phyloP scores from a whole-genome alignment of 2,888 invertebrate genomes.

The Zelleria hepariella region DNA sequence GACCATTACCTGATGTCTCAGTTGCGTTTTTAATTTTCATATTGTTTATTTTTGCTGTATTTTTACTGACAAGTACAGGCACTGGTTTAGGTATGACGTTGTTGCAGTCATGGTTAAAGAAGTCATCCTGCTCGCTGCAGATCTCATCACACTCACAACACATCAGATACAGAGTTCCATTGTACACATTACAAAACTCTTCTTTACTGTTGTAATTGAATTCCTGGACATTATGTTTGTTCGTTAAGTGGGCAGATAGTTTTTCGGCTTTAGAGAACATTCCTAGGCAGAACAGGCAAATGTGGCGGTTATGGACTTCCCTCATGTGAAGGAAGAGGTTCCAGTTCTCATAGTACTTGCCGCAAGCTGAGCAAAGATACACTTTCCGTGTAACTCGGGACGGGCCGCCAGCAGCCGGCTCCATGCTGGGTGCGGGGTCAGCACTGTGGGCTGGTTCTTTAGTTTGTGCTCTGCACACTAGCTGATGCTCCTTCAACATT shows the following conservation, averaged over 20 bases:
- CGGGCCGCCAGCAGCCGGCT: conserved; percentile 44
- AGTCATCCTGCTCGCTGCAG: conserved; percentile 82
- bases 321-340: conserved; percentile 88
- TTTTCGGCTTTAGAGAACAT: conserved; percentile 87
- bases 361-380: conserved; percentile 86
- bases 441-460: conserved; percentile 55
- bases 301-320: conserved; percentile 84
- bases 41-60: conserved; percentile 45
- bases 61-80: conserved; percentile 63
- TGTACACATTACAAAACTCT: conserved; percentile 76
- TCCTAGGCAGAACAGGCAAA: conserved; percentile 87
- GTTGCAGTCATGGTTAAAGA: conserved; percentile 80
- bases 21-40: conserved; percentile 36
- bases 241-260: conserved; percentile 81
- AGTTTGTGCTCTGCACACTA: conserved; percentile 70
- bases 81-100: conserved; percentile 64
- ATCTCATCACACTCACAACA: conserved; percentile 87
- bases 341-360: conserved; percentile 89
- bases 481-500: conserved; percentile 78
- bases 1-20: conserved; percentile 43
- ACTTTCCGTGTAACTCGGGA: conserved; percentile 82
- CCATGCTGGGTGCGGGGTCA: conserved; percentile 42
- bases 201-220: conserved; percentile 77
- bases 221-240: conserved; percentile 84
- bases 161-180: conserved; percentile 80